Percentiles rank a stretch among this genome's conserved stretches.
These are phyloP conservation scores for Zosterops lateralis DNA, from an alignment of 2,113 vertebrate species.

Conservation along the genomic window DNA sequence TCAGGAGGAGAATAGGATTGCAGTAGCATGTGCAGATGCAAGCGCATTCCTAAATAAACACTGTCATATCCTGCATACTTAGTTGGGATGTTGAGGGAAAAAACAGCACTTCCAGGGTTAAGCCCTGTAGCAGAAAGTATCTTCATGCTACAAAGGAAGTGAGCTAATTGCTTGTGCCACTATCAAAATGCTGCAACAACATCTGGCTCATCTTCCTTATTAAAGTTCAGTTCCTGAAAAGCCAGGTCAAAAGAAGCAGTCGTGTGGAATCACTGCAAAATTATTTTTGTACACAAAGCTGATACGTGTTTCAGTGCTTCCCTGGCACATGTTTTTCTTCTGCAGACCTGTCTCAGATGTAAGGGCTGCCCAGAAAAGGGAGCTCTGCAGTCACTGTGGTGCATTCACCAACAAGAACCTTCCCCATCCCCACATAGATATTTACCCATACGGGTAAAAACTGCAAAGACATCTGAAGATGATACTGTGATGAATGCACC, in stretches of 20 bases:
- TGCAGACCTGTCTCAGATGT: background rate
- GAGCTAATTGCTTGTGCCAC: background rate
- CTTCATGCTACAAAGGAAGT: slow-evolving; percentile 30
- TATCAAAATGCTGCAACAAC: background rate
- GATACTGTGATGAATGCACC: slow-evolving; percentile 45
- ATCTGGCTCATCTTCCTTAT: slow-evolving; percentile 42
- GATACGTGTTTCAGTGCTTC: background rate
- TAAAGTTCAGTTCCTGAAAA: slow-evolving; percentile 63
- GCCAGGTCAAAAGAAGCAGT: slow-evolving; percentile 30
- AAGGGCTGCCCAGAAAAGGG: background rate
- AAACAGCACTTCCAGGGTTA: slow-evolving; percentile 8
- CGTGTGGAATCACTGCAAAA: background rate
- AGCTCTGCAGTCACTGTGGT: background rate
- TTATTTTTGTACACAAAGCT: slow-evolving; percentile 6
- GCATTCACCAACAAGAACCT: background rate
- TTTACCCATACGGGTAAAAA: background rate
- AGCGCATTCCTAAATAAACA: background rate
- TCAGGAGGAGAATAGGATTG: background rate
- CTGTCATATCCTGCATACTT: background rate
- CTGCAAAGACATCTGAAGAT: slow-evolving; percentile 33
- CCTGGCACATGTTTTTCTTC: background rate
- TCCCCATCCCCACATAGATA: background rate
- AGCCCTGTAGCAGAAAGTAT: background rate
- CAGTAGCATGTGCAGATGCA: background rate
- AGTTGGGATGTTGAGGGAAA: background rate